Percentiles rank a stretch among this genome's conserved stretches.
Conservation (phyloP, 2,888 invertebrate species). For the Saturnia japonica region DNA sequence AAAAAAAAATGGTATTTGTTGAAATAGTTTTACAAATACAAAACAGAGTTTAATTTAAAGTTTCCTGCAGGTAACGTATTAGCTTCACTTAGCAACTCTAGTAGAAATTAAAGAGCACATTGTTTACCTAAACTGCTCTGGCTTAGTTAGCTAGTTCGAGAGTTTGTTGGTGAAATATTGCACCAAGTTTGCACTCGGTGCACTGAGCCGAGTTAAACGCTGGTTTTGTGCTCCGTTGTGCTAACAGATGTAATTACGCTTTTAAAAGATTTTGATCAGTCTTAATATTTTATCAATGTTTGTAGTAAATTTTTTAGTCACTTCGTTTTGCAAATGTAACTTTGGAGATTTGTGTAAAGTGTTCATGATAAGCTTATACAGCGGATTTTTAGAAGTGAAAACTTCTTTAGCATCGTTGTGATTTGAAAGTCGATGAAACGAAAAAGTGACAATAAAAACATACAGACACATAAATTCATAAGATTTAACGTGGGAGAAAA, state of each 20-base stretch:
- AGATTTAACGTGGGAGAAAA: no score
- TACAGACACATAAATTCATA: no score
- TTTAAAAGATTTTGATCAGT: not conserved
- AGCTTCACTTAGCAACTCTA: slow-evolving; percentile 42
- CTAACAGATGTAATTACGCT: not conserved
- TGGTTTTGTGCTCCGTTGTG: not conserved
- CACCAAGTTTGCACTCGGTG: not conserved
- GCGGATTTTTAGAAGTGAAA: no score
- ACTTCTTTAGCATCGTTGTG: no score
- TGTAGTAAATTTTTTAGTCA: not conserved
- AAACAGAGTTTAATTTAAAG: not conserved
- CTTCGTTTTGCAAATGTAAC: no score
- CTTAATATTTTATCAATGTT: not conserved
- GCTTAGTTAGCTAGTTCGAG: slow-evolving; percentile 37
- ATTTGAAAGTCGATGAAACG: no score
- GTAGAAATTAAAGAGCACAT: slow-evolving; percentile 54
- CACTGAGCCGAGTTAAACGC: not conserved
- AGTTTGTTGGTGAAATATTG: slow-evolving; percentile 17
- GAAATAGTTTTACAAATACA: not conserved
- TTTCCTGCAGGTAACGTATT: slow-evolving; percentile 36
- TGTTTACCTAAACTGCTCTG: slow-evolving; percentile 46
- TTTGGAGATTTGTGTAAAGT: no score
- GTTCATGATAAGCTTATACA: no score
- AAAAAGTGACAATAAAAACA: no score
- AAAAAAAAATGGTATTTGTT: no score